Evolutionary conservation across 2,888 invertebrate genomes (phyloP), one percentile per base, ranked within the genome.

Genomic region (Rhogogaster chlorosoma): DNA sequence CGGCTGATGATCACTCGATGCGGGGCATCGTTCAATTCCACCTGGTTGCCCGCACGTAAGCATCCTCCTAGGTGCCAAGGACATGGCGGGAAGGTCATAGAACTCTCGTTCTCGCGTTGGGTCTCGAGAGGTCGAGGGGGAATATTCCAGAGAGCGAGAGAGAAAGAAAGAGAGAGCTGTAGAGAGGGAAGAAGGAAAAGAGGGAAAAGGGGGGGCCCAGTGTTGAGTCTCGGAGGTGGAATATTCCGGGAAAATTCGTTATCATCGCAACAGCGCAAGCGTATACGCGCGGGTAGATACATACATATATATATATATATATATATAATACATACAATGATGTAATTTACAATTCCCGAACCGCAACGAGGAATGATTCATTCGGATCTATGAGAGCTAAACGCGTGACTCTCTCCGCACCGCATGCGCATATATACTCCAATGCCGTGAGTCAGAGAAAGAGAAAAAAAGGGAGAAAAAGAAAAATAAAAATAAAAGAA

Each of bases 31-130:
- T 61, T 61, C 61, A 80, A 67, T 67, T 67, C 49, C 83, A 71
- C 78, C 42, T 67, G 78, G 61, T 82, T 78, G 64, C 73, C 84
- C 64, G 84, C 67, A 80, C 84, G 84, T 22, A 84, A 36, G 32
- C 78, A 67, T 84, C 29, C 45, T 61, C 73, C 77, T 80, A 61
- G 57, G 80, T 80, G 57, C 90, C 92, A 92, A 92, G 92, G 92
- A 92, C 91, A 90, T 61, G 88, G 88, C 89, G 89, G 89, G 91
- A 92, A 91, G 92, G 91, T 92, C 90, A 90, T 91, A 90, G 90
- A 89, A 89, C 89, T 89, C 88, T 57, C 84, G 78, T 85, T 85
- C 87, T 86, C 83, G 83, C 82, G 70, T 84, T 80, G 85, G 85
- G 86, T 88, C 87, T 87, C 86, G 86, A 80, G 86, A 84, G 84